Evolutionary conservation across 2,888 invertebrate genomes (phyloP).

Genomic region (Drosophila fulvimacula): DNA sequence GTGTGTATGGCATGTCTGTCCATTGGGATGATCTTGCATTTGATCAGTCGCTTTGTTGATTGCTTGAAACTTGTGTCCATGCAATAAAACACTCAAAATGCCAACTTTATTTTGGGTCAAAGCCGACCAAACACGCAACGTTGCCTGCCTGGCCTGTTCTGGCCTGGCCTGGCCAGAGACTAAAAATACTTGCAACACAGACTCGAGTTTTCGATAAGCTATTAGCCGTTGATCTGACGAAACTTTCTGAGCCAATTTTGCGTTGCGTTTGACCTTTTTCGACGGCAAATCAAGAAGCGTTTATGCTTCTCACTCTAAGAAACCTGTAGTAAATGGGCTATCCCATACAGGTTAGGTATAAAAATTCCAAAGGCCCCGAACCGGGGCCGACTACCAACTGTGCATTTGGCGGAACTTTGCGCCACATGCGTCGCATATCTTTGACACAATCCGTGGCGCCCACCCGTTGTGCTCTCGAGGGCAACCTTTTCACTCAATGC

Average conservation of each 20-base stretch:
- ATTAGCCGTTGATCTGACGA: conserved; percentile 33
- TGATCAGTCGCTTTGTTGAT: conserved; percentile 81
- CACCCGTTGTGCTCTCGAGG: conserved; percentile 76
- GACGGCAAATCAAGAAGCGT: conserved; percentile 26
- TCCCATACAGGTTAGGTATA: conserved; percentile 18
- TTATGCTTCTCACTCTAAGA: conserved; percentile 29
- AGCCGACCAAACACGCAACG: conserved; percentile 77
- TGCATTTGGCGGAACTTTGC: conserved; percentile 80
- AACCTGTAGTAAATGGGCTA: conserved; percentile 69
- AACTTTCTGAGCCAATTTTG: conserved; percentile 65
- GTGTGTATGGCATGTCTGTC: conserved; percentile 56
- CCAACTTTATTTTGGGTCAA: conserved; percentile 81
- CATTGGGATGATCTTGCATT: conserved; percentile 78
- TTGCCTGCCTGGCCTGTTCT: conserved; percentile 53
- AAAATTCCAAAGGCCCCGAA: conserved; percentile 50
- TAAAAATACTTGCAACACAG: conserved; percentile 24
- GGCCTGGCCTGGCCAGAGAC: conserved; percentile 53
- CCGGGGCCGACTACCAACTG: conserved; percentile 68
- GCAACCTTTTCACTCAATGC: conserved; percentile 67
- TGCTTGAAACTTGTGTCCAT: conserved; percentile 81
- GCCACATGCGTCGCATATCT: conserved; percentile 79
- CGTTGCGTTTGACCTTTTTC: conserved; percentile 74
- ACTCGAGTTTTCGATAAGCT: conserved; percentile 58
- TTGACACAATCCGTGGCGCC: conserved; percentile 80
- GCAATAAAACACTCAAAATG: conserved; percentile 81